phyloP scores from a whole-genome alignment of 2,888 invertebrate genomes.

The Cylloceria caligata region DNA sequence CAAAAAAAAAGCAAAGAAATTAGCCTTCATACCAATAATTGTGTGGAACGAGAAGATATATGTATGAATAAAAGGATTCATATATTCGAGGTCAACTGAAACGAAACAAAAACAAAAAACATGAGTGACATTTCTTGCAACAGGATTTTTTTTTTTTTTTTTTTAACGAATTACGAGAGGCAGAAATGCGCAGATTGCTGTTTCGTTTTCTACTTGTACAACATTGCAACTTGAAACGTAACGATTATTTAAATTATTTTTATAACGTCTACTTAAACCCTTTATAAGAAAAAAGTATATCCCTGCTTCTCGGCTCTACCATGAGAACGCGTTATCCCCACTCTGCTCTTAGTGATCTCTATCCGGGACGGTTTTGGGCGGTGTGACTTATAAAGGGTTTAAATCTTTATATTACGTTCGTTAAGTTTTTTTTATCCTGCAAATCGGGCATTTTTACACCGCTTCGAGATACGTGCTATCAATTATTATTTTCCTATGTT shows the following conservation, averaged over 20 bases:
- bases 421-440: neutral
- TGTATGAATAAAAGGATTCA: slow-evolving; percentile 72
- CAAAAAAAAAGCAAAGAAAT: slow-evolving; percentile 20
- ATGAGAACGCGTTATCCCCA: no score
- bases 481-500: neutral
- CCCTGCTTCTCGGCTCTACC: no score
- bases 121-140: slow-evolving; percentile 10
- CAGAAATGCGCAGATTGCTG: neutral
- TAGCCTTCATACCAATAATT: slow-evolving; percentile 53
- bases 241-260: neutral
- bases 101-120: slow-evolving; percentile 29
- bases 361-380: no score
- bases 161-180: neutral
- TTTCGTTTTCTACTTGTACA: neutral
- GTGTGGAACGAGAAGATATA: slow-evolving; percentile 66
- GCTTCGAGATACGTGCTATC: neutral
- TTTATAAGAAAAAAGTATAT: no score
- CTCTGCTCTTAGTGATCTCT: no score
- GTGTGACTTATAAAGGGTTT: no score
- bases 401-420: no score
- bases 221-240: neutral
- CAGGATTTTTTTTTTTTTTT: slow-evolving; percentile 28
- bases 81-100: slow-evolving; percentile 63
- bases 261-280: neutral
- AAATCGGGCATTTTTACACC: neutral